Percentiles rank a stretch among this genome's conserved stretches.
Evolutionary conservation across 2,113 vertebrate genomes (phyloP).

Genomic region (Mormyrus iriodes): DNA sequence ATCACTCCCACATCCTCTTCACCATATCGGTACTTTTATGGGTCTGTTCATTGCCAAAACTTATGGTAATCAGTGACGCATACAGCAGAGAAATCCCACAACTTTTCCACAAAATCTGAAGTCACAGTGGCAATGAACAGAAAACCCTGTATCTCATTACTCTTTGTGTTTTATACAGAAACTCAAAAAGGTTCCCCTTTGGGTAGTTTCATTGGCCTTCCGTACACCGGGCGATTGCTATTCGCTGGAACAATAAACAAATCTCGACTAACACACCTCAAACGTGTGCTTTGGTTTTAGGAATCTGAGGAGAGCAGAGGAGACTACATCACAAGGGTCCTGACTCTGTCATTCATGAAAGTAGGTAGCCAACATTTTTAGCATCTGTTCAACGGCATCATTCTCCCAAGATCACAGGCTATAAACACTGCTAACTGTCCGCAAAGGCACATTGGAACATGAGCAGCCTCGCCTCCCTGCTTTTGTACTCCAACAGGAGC

Average conservation of each 20-base stretch:
- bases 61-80: neutral
- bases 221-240: neutral
- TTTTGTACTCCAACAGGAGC: neutral
- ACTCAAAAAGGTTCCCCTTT: neutral
- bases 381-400: neutral
- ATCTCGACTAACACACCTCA: neutral
- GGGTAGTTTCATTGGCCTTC: neutral
- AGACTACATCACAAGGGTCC: conserved; percentile 73
- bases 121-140: neutral
- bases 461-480: neutral
- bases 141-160: neutral
- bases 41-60: neutral
- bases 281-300: conserved; percentile 49
- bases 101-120: neutral
- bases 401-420: neutral
- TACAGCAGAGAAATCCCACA: neutral
- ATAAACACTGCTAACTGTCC: neutral
- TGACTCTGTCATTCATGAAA: conserved; percentile 68
- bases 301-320: conserved; percentile 74
- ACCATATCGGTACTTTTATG: neutral
- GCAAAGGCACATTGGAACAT: neutral
- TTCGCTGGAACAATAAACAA: no score
- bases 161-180: neutral
- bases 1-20: neutral
- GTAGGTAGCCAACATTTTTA: conserved; percentile 59